Conservation (phyloP, 2,113 vertebrate species). For the Vidua chalybeata region DNA sequence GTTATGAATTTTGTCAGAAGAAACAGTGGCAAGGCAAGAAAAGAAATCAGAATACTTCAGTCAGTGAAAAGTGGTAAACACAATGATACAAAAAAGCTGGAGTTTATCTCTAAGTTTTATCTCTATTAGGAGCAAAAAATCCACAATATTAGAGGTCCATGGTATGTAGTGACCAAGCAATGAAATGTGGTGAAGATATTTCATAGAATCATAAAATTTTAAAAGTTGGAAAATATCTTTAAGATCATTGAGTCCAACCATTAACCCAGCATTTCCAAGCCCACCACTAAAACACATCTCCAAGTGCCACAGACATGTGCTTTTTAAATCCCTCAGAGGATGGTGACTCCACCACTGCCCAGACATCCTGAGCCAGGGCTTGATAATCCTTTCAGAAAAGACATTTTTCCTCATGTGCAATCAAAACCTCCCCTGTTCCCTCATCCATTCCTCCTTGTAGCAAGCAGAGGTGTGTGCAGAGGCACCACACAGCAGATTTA, state of each 20-base stretch:
- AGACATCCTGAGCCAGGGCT: not conserved
- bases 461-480: not conserved
- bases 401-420: not conserved
- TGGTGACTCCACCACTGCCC: too few species aligned
- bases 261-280: not conserved
- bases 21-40: not conserved
- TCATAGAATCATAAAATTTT: not conserved
- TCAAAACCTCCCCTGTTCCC: not conserved
- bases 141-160: not conserved
- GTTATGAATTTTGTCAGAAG: not conserved
- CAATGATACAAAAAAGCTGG: fast-evolving
- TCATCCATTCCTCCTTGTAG: not conserved
- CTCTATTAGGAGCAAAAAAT: not conserved
- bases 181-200: not conserved
- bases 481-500: not conserved
- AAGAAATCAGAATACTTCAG: not conserved
- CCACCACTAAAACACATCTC: fast-evolving
- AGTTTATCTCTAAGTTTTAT: not conserved
- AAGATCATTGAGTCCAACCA: not conserved
- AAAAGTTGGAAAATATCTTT: not conserved
- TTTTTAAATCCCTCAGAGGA: not conserved
- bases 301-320: fast-evolving
- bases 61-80: not conserved
- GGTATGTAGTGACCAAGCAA: not conserved
- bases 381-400: not conserved